Percentiles rank a stretch among this genome's conserved stretches.
phyloP scores from a whole-genome alignment of 2,888 invertebrate genomes.

The Drosophila paucipuncta region DNA sequence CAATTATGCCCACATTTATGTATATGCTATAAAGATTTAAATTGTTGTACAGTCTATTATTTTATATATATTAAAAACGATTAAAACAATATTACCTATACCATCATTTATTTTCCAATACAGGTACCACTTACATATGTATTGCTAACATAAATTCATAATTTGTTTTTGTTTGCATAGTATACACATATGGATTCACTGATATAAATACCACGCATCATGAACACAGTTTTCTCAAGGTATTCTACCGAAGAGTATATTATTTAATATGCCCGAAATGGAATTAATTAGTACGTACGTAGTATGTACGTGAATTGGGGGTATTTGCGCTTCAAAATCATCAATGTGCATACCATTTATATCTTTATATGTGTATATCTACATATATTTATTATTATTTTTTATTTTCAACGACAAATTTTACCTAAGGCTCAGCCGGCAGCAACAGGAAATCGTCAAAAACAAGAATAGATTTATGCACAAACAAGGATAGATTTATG shows the following conservation, averaged over 20 bases:
- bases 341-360: background rate
- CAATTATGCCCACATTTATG: background rate
- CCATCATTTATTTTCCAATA: constrained; percentile 1
- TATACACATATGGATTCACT: background rate
- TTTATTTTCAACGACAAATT: background rate
- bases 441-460: constrained; percentile 13
- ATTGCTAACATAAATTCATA: background rate
- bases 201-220: background rate
- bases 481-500: constrained; percentile 6
- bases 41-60: background rate
- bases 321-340: background rate
- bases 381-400: background rate
- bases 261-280: background rate
- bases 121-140: background rate
- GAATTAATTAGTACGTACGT: background rate
- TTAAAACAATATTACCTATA: background rate
- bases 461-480: constrained; percentile 3
- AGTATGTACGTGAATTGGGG: background rate
- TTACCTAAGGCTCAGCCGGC: constrained; percentile 16
- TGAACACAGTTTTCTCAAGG: background rate
- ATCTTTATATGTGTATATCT: background rate
- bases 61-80: background rate
- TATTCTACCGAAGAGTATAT: background rate
- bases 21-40: background rate
- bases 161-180: background rate